These are phyloP conservation scores for Mamestra configurata DNA, from an alignment of 1,140 invertebrate genomes.

Conservation along the genomic window DNA sequence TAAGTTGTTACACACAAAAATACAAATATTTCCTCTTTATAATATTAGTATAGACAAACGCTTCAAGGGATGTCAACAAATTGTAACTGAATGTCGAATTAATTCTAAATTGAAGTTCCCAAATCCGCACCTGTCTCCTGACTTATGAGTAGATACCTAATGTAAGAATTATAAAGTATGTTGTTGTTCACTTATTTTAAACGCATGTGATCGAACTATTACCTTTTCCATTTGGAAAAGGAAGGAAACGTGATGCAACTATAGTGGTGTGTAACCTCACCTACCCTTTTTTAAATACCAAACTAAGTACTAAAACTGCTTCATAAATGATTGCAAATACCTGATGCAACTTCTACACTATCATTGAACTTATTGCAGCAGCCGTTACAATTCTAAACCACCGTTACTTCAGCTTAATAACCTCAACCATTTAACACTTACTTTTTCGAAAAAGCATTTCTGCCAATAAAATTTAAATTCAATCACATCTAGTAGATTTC, in stretches of 20 bases:
- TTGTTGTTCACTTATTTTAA: too few relatives aligned
- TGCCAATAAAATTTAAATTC: constrained; percentile 23
- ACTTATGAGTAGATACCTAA: too few relatives aligned
- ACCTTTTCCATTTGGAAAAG: too few relatives aligned
- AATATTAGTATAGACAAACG: too few relatives aligned
- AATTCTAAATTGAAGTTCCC: too few relatives aligned
- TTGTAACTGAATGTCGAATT: too few relatives aligned
- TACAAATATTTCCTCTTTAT: too few relatives aligned
- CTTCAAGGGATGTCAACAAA: too few relatives aligned
- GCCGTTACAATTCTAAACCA: not conserved
- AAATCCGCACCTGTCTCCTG: too few relatives aligned
- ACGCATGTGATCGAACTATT: too few relatives aligned
- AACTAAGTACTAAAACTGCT: not conserved
- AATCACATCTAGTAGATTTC: constrained; percentile 63
- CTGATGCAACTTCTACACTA: not conserved
- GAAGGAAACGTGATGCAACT: not conserved
- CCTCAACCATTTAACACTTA: constrained; percentile 7
- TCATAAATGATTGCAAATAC: not conserved
- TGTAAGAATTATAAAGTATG: too few relatives aligned
- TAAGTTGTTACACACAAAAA: too few relatives aligned
- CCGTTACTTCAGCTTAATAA: constrained; percentile 31
- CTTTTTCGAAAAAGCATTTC: not conserved
- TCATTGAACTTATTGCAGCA: constrained; percentile 12
- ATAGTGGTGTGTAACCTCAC: not conserved
- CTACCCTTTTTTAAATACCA: not conserved